Evolutionary conservation across 2,888 invertebrate species (phyloP), one percentile per base, ranked within the genome.

Genomic region (Griposia aprilina): DNA sequence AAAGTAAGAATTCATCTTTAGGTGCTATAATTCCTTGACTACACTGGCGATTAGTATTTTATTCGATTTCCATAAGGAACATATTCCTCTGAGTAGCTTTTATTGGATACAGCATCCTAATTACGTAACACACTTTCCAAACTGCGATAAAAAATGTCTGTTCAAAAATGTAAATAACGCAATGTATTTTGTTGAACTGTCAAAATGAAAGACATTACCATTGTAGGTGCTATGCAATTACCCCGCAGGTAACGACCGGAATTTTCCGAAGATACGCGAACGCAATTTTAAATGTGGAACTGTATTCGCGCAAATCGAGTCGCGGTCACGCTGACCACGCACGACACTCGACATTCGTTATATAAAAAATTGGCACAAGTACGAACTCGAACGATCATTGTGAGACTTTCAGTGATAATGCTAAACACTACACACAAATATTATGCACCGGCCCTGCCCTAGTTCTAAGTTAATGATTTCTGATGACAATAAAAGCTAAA

Each of bases 401-500:
- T 70, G 74, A 66, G 81, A 62, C 55, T 79, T 81, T 74, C 73
- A 65, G 66, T 60, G 60, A 36, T 76, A 82, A 71, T 78, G 72
- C 59, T 65, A 85, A 66, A 76, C 45, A 70, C 68, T 80, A 66
- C 66, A 82, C 69, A 84, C 81, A 68, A 83, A 78, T 82, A 75
- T 76, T 81, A 83, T 83, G 84, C 79, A 83, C 63, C 80, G 90
- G 48, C 90, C 90, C 82, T 90, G 90, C 82, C 79, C 89, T 66
- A 88, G 81, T 89, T 74, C 57, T 70, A 65, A 66, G 41, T 60
- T 66, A 78, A 76, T 81, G 82, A 85, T 89, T 86, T 86, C 81
- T 75, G 81, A 84, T 85, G 85, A 92, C 91, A 92, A 92, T 92
- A 87, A 82, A 86, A 87, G 90, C 60, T 90, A 91, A 85, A 91